Evolutionary conservation across 2,113 vertebrate species (phyloP), one percentile per base, ranked within the genome.

Genomic region (Myiozetetes cayanensis): DNA sequence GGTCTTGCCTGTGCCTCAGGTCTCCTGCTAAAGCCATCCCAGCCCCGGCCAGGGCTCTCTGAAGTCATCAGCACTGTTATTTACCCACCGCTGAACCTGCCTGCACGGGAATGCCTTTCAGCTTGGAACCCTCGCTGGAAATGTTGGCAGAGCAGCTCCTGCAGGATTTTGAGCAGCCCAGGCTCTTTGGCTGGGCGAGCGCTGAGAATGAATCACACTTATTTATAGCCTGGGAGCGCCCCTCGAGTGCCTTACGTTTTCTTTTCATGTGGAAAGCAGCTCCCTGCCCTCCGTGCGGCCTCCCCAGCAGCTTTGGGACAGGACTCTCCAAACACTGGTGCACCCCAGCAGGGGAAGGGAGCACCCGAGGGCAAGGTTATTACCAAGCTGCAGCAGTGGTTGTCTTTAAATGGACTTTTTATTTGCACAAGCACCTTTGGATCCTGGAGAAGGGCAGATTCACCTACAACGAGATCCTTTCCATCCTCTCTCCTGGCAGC

Each of bases 51-150:
- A 8, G 87, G 71, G 66, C 87, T 94, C 70, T 62, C 78, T 18
- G 71, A 49, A 93, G 81, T 87, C n/a, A 6, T 65, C 8, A 4
- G 71, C 35, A 21, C 67, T 50, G 59, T 59, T 76, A 50, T 65
- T 95, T 94, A 94, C 92, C 79, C 85, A 71, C 25, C 21, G 92
- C 79, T 65, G 68, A 94, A 96, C 95, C 94, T 96, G 93, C 87
- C 92, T 90, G 92, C 2, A 3, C 6, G 33, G 92, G 93, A 90
- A 96, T 94, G 90, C 85, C 94, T 92, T 10, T 68, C n/a, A 22
- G 91, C 90, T 85, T 95, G 94, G 96, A 96, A 96, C 86, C 90
- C 87, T 93, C 11, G 14, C 80, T 97, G 96, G 94, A 96, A 96
- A 95, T 82, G 88, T 94, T 95, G 93, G 93, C 95, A 90, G 74